phyloP scores from a whole-genome alignment of 2,113 vertebrate genomes.

The Sciurus niger region DNA sequence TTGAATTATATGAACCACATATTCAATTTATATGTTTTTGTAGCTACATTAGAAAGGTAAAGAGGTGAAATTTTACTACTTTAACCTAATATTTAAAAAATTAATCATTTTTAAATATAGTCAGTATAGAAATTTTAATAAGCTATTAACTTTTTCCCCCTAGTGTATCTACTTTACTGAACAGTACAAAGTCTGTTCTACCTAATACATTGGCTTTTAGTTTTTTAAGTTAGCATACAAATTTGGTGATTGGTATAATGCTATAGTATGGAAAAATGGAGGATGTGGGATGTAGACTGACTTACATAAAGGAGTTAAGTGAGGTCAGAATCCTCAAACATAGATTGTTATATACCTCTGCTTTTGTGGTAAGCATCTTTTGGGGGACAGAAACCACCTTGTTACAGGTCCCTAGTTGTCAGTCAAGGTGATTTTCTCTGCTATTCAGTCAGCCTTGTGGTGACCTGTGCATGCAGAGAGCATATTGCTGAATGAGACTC shows the following conservation, averaged over 20 bases:
- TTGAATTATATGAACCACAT: not conserved
- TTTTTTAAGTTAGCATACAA: not conserved
- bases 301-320: not conserved
- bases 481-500: constrained; percentile 25
- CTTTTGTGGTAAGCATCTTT: not conserved
- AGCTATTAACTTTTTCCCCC: not conserved
- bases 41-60: constrained; percentile 15
- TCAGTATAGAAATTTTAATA: not conserved
- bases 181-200: not conserved
- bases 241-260: not conserved
- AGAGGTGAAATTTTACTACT: constrained; percentile 37
- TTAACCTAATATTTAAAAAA: not conserved
- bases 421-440: not conserved
- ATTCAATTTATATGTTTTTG: not conserved
- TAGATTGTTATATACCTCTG: not conserved
- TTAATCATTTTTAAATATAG: not conserved
- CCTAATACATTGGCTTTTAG: not conserved
- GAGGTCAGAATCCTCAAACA: not conserved
- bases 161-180: not conserved
- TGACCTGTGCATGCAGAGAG: not conserved
- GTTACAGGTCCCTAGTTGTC: not conserved
- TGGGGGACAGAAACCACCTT: not conserved
- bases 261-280: not conserved
- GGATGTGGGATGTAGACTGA: not conserved
- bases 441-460: constrained; percentile 15